phyloP scores from a whole-genome alignment of 1,140 invertebrate genomes.

The Eufriesea mexicana region DNA sequence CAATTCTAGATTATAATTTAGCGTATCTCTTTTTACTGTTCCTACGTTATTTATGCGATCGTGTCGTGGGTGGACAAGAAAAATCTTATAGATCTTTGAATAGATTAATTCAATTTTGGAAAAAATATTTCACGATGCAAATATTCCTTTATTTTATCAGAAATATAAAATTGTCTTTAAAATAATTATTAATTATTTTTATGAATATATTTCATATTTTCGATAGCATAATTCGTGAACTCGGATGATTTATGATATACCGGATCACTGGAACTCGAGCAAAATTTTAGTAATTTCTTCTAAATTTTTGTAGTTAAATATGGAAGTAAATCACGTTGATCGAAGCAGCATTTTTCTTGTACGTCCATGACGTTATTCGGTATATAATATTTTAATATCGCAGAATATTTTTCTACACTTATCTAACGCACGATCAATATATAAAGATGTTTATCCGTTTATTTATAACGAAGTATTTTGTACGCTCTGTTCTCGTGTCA shows the following conservation, averaged over 20 bases:
- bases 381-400: not conserved
- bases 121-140: no score
- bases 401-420: constrained; percentile 40
- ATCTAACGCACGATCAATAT: constrained; percentile 1
- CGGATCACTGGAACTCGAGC: no score
- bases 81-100: not conserved
- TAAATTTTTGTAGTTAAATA: no score
- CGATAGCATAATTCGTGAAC: no score
- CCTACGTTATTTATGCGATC: constrained; percentile 42
- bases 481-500: not conserved
- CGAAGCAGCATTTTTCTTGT: not conserved
- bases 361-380: not conserved
- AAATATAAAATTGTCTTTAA: no score
- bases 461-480: constrained; percentile 5
- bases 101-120: no score
- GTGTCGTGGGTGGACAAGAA: not conserved
- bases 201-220: no score
- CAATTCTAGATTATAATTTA: not conserved
- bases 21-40: not conserved
- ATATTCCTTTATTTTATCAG: no score
- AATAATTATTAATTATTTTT: no score
- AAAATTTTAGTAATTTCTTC: no score
- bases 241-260: no score
- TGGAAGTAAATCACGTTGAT: no score
- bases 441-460: constrained; percentile 9